Conservation (phyloP, 2,797 vertebrate species). For the Urophycis tenuis region DNA sequence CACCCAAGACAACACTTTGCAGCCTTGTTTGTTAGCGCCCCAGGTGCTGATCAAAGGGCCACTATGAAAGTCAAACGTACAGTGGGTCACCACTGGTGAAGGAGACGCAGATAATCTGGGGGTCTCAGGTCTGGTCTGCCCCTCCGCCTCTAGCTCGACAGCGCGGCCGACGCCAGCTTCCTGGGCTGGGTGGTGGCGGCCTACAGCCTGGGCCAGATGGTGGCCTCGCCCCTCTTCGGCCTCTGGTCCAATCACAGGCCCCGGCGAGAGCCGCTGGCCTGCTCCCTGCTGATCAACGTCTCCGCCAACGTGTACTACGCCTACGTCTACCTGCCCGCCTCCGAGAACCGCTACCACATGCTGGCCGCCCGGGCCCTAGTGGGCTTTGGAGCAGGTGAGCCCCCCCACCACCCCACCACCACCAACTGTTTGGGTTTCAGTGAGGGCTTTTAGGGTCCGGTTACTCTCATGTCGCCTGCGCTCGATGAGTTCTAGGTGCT, state of each 20-base stretch:
- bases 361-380: slow-evolving; percentile 82
- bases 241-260: slow-evolving; percentile 91
- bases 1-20: too few relatives aligned
- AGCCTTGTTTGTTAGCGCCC: too few relatives aligned
- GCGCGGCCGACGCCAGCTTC: slow-evolving; percentile 78
- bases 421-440: neutral
- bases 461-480: neutral
- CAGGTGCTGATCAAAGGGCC: neutral
- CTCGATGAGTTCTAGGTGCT: neutral
- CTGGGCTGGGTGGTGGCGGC: slow-evolving; percentile 96
- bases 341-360: slow-evolving; percentile 87
- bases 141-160: slow-evolving; percentile 73
- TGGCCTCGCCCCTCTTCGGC: slow-evolving; percentile 89
- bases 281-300: slow-evolving; percentile 85
- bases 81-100: too few relatives aligned
- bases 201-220: slow-evolving; percentile 93
- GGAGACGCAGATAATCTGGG: too few relatives aligned
- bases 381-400: slow-evolving; percentile 94
- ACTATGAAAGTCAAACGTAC: neutral
- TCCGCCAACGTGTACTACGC: slow-evolving; percentile 87
- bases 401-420: neutral
- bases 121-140: too few relatives aligned
- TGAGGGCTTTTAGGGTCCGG: neutral
- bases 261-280: slow-evolving; percentile 79
- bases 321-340: slow-evolving; percentile 76